Conservation (phyloP, 2,888 invertebrate species). For the Sericinus montela region DNA sequence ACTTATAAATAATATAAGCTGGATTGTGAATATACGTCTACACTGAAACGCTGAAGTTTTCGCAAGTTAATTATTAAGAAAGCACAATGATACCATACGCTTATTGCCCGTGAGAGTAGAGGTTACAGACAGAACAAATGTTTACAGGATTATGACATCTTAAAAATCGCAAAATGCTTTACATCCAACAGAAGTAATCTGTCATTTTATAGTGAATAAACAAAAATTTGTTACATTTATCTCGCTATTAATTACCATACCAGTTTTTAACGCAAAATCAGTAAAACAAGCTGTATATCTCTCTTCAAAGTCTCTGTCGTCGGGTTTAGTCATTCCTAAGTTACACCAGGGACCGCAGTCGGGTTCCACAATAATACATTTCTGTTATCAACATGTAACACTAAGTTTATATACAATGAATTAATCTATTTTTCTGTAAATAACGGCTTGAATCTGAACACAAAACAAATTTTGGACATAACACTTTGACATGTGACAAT, state of each 20-base stretch:
- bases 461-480: constrained; percentile 16
- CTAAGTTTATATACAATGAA: constrained; percentile 3
- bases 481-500: constrained; percentile 12
- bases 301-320: constrained; percentile 59
- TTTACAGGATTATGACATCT: no score
- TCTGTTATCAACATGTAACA: constrained; percentile 5
- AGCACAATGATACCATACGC: no score
- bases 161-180: no score
- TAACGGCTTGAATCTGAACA: constrained; percentile 3
- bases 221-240: no score
- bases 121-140: no score
- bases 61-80: no score
- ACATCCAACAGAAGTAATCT: no score
- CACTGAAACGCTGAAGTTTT: no score
- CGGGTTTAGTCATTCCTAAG: constrained; percentile 42
- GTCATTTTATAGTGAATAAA: background rate
- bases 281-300: constrained; percentile 63
- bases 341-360: constrained; percentile 30
- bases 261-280: constrained; percentile 65
- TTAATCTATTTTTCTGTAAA: background rate
- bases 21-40: no score
- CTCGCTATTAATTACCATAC: constrained; percentile 31
- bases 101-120: no score
- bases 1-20: no score
- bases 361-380: constrained; percentile 5